phyloP scores from a whole-genome alignment of 2,113 vertebrate genomes.

The Terrapene triunguis region DNA sequence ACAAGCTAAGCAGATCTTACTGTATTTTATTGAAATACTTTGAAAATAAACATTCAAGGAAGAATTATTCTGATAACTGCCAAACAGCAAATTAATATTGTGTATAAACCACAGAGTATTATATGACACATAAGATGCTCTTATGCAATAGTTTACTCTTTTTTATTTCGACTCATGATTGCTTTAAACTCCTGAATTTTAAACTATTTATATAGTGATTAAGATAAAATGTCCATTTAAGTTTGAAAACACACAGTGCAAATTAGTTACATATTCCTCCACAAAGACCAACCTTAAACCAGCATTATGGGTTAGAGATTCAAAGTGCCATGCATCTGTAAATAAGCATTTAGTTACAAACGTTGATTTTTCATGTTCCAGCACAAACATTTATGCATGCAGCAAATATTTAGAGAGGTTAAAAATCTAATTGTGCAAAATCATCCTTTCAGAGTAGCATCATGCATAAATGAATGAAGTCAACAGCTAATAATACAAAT shows the following conservation, averaged over 20 bases:
- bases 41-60: neutral
- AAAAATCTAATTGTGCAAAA: neutral
- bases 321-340: neutral
- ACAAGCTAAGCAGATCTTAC: neutral
- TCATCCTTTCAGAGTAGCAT: neutral
- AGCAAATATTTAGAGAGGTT: neutral
- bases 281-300: neutral
- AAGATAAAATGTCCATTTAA: neutral
- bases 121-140: neutral
- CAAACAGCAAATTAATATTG: neutral
- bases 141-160: neutral
- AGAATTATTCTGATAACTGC: neutral
- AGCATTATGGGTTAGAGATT: neutral
- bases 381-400: neutral
- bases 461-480: neutral
- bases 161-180: neutral
- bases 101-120: neutral
- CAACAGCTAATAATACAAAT: neutral
- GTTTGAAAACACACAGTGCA: neutral
- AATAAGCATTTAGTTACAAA: neutral
- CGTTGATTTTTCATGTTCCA: neutral
- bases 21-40: conserved; percentile 3
- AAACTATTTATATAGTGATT: neutral
- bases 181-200: neutral
- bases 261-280: neutral